phyloP scores from a whole-genome alignment of 2,888 invertebrate genomes.

The Hololepta plana region DNA sequence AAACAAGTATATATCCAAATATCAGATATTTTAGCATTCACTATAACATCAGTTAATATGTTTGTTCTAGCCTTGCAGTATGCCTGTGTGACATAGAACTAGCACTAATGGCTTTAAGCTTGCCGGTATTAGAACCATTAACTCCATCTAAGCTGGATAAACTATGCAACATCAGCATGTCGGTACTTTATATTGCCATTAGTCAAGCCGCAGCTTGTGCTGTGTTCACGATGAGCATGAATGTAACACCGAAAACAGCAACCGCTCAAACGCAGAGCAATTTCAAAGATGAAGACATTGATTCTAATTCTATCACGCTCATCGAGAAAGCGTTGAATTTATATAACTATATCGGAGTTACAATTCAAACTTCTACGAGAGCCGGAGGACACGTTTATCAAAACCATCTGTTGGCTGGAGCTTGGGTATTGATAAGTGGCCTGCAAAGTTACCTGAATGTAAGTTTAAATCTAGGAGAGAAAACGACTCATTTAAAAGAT shows the following conservation, averaged over 20 bases:
- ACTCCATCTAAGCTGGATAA: slow-evolving; percentile 68
- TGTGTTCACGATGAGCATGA: slow-evolving; percentile 35
- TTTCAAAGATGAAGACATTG: slow-evolving; percentile 51
- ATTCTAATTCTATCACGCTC: slow-evolving; percentile 61
- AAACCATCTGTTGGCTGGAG: slow-evolving; percentile 75
- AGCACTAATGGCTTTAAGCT: slow-evolving; percentile 63
- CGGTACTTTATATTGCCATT: slow-evolving; percentile 65
- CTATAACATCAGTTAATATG: no score
- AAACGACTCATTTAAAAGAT: slow-evolving; percentile 22
- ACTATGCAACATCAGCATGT: slow-evolving; percentile 64
- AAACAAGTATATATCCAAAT: slow-evolving; percentile 34
- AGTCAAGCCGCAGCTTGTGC: slow-evolving; percentile 48
- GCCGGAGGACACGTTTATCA: slow-evolving; percentile 79
- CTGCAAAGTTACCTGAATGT: slow-evolving; percentile 64
- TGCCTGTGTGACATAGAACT: no score
- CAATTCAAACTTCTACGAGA: slow-evolving; percentile 68
- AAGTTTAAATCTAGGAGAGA: slow-evolving; percentile 34
- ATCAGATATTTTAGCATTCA: slow-evolving; percentile 1
- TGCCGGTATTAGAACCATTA: slow-evolving; percentile 78
- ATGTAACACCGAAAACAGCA: slow-evolving; percentile 38
- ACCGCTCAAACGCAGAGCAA: slow-evolving; percentile 21
- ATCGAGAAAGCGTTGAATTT: slow-evolving; percentile 80
- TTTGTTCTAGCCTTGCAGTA: no score
- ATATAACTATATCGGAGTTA: slow-evolving; percentile 61
- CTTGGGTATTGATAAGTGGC: slow-evolving; percentile 75